A percentile compares a stretch with the other conserved stretches of the same genome.
Evolutionary conservation across 2,797 vertebrate species (phyloP).

Genomic region (Lagocephalus sceleratus): DNA sequence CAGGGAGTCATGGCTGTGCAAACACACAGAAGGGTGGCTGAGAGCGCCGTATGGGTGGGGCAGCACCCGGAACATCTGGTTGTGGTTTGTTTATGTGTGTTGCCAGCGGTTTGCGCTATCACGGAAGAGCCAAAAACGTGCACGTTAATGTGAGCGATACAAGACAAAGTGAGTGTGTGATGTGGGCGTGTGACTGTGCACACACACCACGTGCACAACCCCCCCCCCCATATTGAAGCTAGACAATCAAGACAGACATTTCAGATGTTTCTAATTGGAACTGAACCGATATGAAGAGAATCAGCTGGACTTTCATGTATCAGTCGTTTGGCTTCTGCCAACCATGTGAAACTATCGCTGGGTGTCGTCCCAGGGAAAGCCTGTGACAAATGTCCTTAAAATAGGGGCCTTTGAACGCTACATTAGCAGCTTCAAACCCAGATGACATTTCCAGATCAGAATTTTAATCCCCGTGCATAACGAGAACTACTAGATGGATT

Average conservation of each 20-base stretch:
- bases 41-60: constrained; percentile 56
- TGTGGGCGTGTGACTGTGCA: constrained; percentile 18
- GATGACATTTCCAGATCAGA: too few relatives aligned
- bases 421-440: too few relatives aligned
- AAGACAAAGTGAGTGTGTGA: constrained; percentile 39
- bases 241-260: not conserved
- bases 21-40: constrained; percentile 57
- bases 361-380: constrained; percentile 14
- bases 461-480: not conserved
- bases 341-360: constrained; percentile 4
- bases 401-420: too few relatives aligned
- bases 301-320: not conserved
- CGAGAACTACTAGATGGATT: not conserved
- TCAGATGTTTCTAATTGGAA: not conserved
- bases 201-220: not conserved
- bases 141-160: constrained; percentile 44
- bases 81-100: constrained; percentile 66
- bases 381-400: too few relatives aligned
- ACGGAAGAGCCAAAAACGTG: constrained; percentile 38
- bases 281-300: not conserved
- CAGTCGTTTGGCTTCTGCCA: not conserved
- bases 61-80: constrained; percentile 63
- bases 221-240: too few relatives aligned
- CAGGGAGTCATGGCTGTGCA: constrained; percentile 56
- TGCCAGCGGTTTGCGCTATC: constrained; percentile 46